Evolutionary conservation across 2,113 vertebrate genomes (phyloP).

Genomic region (Alethe diademata): DNA sequence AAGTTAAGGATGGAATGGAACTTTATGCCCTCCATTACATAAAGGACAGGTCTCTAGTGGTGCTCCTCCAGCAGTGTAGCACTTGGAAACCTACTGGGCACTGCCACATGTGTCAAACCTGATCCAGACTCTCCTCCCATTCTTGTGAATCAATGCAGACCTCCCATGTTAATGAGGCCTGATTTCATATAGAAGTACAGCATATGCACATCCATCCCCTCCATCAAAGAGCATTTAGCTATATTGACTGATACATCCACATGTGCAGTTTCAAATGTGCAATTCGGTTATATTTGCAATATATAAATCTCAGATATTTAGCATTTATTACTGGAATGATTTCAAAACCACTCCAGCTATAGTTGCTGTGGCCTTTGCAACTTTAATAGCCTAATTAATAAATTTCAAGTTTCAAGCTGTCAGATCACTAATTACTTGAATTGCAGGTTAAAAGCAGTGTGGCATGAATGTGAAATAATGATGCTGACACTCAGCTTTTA

Average conservation of each 20-base stretch:
- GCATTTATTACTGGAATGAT: conserved; percentile 26
- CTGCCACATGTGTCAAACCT: not conserved
- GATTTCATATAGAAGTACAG: conserved; percentile 2
- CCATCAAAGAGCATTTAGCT: not conserved
- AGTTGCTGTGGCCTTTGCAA: conserved; percentile 34
- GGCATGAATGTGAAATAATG: not conserved
- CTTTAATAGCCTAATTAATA: conserved; percentile 64
- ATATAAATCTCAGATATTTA: not conserved
- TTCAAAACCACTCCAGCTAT: not conserved
- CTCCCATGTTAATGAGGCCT: not conserved
- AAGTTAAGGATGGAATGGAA: conserved; percentile 37
- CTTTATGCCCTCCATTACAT: not conserved
- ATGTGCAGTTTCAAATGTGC: not conserved
- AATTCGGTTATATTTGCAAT: not conserved
- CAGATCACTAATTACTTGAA: conserved; percentile 52
- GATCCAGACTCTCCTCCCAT: not conserved
- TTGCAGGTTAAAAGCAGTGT: conserved; percentile 43
- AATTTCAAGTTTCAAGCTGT: conserved; percentile 45
- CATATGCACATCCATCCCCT: not conserved
- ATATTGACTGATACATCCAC: not conserved
- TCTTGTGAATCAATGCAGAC: not conserved
- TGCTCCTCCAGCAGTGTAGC: not conserved
- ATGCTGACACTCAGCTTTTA: conserved; percentile 15
- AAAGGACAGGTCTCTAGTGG: not conserved
- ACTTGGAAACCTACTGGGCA: not conserved